Percentiles rank a stretch among this genome's conserved stretches.
phyloP scores from a whole-genome alignment of 2,797 vertebrate genomes.

The Melanotaenia maccullochi region DNA sequence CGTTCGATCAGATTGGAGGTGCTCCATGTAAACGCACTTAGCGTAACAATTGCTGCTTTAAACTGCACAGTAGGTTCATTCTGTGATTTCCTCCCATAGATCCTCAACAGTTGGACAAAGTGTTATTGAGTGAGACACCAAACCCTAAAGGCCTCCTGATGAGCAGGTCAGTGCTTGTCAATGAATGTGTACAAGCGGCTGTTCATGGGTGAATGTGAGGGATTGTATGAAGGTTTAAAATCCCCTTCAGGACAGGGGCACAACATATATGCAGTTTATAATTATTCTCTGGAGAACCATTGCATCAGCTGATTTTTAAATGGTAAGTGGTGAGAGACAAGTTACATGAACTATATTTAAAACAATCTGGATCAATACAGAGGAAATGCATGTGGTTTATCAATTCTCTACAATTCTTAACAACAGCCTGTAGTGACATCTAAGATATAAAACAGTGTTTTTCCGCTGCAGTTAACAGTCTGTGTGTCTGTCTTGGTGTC shows the following conservation, averaged over 20 bases:
- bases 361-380: conserved; percentile 13
- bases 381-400: neutral
- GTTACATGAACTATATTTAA: conserved; percentile 19
- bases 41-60: neutral
- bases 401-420: neutral
- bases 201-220: neutral
- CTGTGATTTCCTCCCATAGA: neutral
- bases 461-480: conserved; percentile 16
- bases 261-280: neutral
- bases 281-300: neutral
- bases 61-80: neutral
- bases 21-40: no score
- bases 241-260: conserved; percentile 5
- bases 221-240: conserved; percentile 9
- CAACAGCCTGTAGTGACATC: neutral
- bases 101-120: neutral
- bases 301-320: neutral
- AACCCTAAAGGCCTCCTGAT: conserved; percentile 6
- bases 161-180: conserved; percentile 16
- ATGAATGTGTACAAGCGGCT: neutral
- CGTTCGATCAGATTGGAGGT: no score
- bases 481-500: conserved; percentile 17
- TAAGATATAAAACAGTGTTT: conserved; percentile 19
- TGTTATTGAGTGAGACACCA: conserved; percentile 1
- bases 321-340: neutral